These are phyloP conservation scores for Solenodon paradoxus DNA, from an alignment of 2,113 vertebrate species.

Conservation along the genomic window DNA sequence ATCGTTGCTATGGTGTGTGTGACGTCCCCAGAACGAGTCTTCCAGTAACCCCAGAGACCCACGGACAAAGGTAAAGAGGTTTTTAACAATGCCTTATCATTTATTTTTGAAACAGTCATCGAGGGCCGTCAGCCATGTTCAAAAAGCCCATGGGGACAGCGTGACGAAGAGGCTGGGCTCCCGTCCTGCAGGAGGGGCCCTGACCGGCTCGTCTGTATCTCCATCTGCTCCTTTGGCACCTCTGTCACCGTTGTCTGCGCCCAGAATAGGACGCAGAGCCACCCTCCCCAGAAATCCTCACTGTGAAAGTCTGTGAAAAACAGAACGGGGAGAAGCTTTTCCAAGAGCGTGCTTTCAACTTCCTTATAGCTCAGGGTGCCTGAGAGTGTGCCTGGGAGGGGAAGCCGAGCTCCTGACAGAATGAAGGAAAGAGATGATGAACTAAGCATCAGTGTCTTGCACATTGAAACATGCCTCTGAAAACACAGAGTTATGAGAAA, in stretches of 20 bases:
- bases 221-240: no score
- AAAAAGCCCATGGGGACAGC: background rate
- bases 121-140: background rate
- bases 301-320: background rate
- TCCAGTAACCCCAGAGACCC: conserved; percentile 37
- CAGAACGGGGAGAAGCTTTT: background rate
- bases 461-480: background rate
- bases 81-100: conserved; percentile 19
- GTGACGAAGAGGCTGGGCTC: background rate
- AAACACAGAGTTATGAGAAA: background rate
- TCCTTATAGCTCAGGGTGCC: background rate
- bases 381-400: conserved; percentile 44
- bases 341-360: conserved; percentile 49
- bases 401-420: conserved; percentile 16
- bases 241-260: no score
- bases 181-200: no score
- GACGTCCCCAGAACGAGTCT: background rate
- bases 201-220: no score
- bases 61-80: conserved; percentile 55
- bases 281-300: conserved; percentile 20
- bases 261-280: background rate
- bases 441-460: background rate
- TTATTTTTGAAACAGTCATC: conserved; percentile 54
- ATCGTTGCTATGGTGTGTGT: background rate
- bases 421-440: background rate